phyloP scores from a whole-genome alignment of 2,888 invertebrate genomes.

The Elysia crispata region DNA sequence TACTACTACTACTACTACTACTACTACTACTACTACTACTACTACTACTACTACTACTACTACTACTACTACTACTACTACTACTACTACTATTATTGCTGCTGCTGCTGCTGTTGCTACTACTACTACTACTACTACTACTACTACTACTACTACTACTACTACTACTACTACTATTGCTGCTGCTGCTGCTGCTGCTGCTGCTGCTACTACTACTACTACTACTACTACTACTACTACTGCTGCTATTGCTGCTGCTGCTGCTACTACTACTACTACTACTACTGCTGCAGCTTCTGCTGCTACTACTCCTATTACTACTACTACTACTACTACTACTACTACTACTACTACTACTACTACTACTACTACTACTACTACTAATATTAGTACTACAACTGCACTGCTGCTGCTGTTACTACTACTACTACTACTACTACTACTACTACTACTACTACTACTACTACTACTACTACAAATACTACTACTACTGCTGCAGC shows the following conservation, averaged over 20 bases:
- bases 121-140: slow-evolving; percentile 21
- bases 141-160: slow-evolving; percentile 43
- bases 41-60: slow-evolving; percentile 28
- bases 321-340: slow-evolving; percentile 35
- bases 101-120: no score
- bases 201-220: slow-evolving; percentile 40
- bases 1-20: no score
- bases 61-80: slow-evolving; percentile 42
- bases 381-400: not conserved
- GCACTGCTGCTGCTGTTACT: not conserved
- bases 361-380: slow-evolving; percentile 29
- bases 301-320: slow-evolving; percentile 43
- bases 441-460: slow-evolving; percentile 30
- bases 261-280: slow-evolving; percentile 47
- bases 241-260: slow-evolving; percentile 43
- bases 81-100: slow-evolving; percentile 40
- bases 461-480: slow-evolving; percentile 34
- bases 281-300: slow-evolving; percentile 41
- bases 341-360: slow-evolving; percentile 43
- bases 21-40: no score
- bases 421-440: slow-evolving; percentile 43
- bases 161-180: slow-evolving; percentile 41
- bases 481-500: slow-evolving; percentile 41
- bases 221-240: slow-evolving; percentile 44
- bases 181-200: slow-evolving; percentile 16